Evolutionary conservation across 2,888 invertebrate species (phyloP), one percentile per base, ranked within the genome.

Genomic region (Pseudococcus viburni): DNA sequence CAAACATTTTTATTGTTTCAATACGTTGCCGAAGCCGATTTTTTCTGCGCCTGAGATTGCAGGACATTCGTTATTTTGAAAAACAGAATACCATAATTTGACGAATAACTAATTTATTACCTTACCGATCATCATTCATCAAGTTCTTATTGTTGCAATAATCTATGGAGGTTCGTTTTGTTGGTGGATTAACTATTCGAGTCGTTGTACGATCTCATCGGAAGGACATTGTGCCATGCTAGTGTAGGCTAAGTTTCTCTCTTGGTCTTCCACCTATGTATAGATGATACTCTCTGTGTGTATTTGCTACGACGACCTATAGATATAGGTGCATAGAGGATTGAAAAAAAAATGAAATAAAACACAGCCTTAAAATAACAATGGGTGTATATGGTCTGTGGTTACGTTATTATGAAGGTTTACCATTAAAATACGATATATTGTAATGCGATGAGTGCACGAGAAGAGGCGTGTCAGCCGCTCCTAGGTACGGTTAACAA

Each of bases 391-490:
- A 42, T 83, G 80, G 80, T 83, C 46, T 83, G 80, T 46, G 80
- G 42, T 83, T 46, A 46, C 46, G 46, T 83, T 83, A 83, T 80
- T 80, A 46, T 46, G 42, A 80, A 80, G 80, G 80, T 80, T 80
- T 80, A 80, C 80, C 80, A 80, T 80, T 83, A 83, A 64, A 83
- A 83, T 83, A 83, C 80, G 46, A 83, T 83, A 83, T 83, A 83
- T 83, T 83, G 46, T 83, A 83, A 83, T 80, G 80, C 80, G 80
- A 46, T 83, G 80, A 83, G 80, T 83, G 80, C 80, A 83, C 80
- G 80, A 83, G 80, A 83, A 83, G 80, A 83, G 80, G 80, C 80
- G 80, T 83, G 80, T 83, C 80, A 83, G 80, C 80, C 80, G 80
- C 80, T 83, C 80, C 80, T 83, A 83, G 80, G 80, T 83, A 83